Base-by-base conservation (phyloP, 2,113 vertebrate species). In the Scortum barcoo region DNA sequence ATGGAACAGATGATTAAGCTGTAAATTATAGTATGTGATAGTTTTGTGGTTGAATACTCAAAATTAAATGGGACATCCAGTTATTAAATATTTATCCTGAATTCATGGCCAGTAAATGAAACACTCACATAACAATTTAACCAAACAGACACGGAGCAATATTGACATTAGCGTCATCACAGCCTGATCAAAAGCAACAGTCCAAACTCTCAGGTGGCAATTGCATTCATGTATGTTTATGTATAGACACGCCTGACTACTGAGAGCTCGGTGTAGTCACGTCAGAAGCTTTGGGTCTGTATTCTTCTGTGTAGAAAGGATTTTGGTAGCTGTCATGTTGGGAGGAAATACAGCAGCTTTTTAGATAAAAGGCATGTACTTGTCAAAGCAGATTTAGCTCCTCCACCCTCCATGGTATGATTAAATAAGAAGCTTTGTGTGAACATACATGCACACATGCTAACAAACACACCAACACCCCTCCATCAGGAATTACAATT, bases 351-450 rank as follows among this genome's bases (percentile, higher is more conserved):
- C 36, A 68, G 74, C 76, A 65, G 54, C 51, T 72, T 44, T 76
- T 56, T 50, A 48, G 68, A 77, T 80, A 63, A 85, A 83, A 85
- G 62, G 28, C 50, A 17, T 79, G 70, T 84, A 28, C 70, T 72
- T 56, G 83, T 81, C 20, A 4, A 26, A 53, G 19, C 54, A 40
- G 40, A 72, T 78, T 22, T 50, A 68, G 58, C 76, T 80, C 73
- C 4, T 16, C 60, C 28, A 36, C 22, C 4, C 20, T 33, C 36
- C n/a, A 5, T 22, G 54, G 24, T 24, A 40, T 1, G 50, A 75
- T 81, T 28, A 38, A 58, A 68, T 70, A 30, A 81, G 28, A 81
- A 38, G 65, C 76, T 51, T n/a, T 24, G 57, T 51, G 46, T 83
- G 40, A 72, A 72, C 44, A 58, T 22, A 26, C 56, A 12, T 33